Percentiles rank a stretch among this genome's conserved stretches.
These are phyloP conservation scores for Junco hyemalis DNA, from an alignment of 2,113 vertebrate species.

Conservation along the genomic window DNA sequence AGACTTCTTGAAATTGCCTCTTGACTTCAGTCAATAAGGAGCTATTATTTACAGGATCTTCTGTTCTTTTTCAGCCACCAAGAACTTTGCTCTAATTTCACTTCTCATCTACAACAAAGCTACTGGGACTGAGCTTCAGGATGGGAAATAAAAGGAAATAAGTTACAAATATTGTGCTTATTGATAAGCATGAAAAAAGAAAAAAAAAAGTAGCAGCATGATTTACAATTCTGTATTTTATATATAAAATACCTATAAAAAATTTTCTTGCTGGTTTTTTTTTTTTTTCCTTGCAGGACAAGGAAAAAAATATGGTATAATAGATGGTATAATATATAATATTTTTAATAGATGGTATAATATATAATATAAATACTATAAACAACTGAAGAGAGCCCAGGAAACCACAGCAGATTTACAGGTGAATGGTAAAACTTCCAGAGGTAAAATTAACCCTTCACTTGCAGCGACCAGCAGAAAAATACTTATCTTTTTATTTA, in stretches of 20 bases:
- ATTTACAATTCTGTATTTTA: neutral
- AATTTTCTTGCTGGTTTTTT: neutral
- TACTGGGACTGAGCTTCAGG: neutral
- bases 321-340: too few species aligned
- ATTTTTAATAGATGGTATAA: too few species aligned
- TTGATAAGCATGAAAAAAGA: neutral
- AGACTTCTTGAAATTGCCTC: neutral
- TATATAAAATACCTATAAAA: neutral
- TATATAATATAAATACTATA: neutral
- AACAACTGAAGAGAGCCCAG: neutral
- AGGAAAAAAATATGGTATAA: neutral
- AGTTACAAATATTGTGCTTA: neutral
- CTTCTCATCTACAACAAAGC: neutral
- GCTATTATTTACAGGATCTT: neutral
- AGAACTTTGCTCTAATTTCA: neutral
- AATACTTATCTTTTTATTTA: neutral
- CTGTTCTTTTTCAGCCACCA: neutral
- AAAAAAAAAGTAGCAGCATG: neutral
- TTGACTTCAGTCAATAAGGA: neutral
- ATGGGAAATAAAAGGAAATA: neutral
- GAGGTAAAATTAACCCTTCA: neutral
- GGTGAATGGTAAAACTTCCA: neutral
- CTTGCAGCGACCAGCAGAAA: neutral
- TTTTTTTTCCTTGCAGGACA: neutral
- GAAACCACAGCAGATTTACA: neutral